These are phyloP conservation scores for Botia kubotai DNA, from an alignment of 2,797 vertebrate species.

Conservation along the genomic window DNA sequence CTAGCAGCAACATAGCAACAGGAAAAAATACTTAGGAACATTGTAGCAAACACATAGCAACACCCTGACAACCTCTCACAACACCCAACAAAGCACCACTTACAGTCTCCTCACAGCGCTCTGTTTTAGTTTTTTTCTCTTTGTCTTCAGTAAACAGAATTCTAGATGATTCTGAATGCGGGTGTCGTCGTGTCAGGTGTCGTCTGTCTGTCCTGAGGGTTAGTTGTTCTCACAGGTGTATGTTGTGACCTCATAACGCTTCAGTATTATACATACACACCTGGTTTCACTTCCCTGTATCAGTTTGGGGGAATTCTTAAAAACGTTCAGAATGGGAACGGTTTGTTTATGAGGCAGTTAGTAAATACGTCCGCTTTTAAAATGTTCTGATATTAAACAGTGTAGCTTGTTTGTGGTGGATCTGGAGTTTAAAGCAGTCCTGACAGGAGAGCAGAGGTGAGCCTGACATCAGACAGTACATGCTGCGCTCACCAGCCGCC, in stretches of 20 bases:
- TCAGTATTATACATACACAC: background rate
- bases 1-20: too few species aligned
- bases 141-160: background rate
- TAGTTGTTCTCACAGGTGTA: background rate
- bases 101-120: too few species aligned
- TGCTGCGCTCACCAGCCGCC: background rate
- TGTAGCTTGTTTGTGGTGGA: background rate
- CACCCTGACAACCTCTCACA: too few species aligned
- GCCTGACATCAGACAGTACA: background rate
- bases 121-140: too few species aligned
- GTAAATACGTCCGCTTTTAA: too few species aligned
- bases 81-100: too few species aligned
- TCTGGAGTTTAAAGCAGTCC: too few species aligned
- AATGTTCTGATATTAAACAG: background rate
- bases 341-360: background rate
- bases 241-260: background rate
- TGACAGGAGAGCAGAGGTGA: background rate
- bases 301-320: background rate
- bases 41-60: too few species aligned
- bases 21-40: too few species aligned
- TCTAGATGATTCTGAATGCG: background rate
- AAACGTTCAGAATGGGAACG: background rate
- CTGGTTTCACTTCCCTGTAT: background rate
- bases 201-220: conserved; percentile 10
- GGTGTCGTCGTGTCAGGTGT: conserved; percentile 19